A percentile compares a stretch with the other conserved stretches of the same genome.
phyloP scores from a whole-genome alignment of 2,113 vertebrate species.

The Phaethon lepturus region DNA sequence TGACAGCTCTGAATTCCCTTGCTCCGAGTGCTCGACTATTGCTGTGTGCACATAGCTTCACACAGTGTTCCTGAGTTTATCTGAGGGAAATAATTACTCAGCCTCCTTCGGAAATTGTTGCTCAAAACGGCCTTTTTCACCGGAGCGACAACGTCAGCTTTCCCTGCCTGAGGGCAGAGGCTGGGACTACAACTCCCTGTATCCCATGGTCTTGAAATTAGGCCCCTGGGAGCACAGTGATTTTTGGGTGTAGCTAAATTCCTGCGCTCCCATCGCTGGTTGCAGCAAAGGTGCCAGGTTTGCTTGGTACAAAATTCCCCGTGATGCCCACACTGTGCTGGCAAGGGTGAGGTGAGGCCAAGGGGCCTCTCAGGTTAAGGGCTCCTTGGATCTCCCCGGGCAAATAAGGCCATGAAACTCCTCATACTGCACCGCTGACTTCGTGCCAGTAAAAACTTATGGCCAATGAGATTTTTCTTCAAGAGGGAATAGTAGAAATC shows the following conservation, averaged over 20 bases:
- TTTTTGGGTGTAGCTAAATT: not conserved
- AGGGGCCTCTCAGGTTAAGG: not conserved
- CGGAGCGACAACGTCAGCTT: accelerated
- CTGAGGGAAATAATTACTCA: constrained; percentile 6
- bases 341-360: not conserved
- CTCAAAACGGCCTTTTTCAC: not conserved
- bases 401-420: not conserved
- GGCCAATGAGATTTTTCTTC: not conserved
- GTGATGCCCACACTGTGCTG: accelerated
- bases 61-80: constrained; percentile 39
- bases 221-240: accelerated
- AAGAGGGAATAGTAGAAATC: not conserved
- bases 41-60: not conserved
- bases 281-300: accelerated
- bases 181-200: not conserved
- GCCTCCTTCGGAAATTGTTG: not conserved
- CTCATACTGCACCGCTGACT: accelerated
- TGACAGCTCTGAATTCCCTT: constrained; percentile 52
- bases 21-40: not conserved
- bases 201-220: not conserved
- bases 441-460: not conserved
- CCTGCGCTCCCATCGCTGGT: accelerated
- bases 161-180: not conserved
- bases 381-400: not conserved
- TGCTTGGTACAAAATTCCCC: not conserved